Percentiles rank a stretch among this genome's conserved stretches.
phyloP scores from a whole-genome alignment of 2,797 vertebrate genomes.

The Coregonus sp. region DNA sequence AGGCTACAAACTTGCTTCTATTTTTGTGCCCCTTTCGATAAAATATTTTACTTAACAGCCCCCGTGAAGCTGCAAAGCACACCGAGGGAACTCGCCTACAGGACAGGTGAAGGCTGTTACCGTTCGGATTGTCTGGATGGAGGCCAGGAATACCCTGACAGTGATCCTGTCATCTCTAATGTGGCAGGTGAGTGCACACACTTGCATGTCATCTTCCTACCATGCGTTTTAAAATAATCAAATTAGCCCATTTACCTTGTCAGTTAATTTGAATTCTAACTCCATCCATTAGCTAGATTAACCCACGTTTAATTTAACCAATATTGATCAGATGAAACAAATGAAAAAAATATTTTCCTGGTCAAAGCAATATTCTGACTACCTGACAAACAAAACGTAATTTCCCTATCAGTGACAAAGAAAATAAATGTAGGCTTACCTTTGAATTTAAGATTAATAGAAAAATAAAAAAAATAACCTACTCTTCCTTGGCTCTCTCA shows the following conservation, averaged over 20 bases:
- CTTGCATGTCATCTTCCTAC: background rate
- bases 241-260: background rate
- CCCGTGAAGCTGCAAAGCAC: background rate
- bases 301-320: too few relatives aligned
- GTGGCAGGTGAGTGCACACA: background rate
- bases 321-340: too few relatives aligned
- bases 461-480: too few relatives aligned
- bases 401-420: too few relatives aligned
- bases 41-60: background rate
- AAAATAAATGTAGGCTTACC: too few relatives aligned
- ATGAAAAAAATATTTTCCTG: too few relatives aligned
- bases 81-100: background rate
- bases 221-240: background rate
- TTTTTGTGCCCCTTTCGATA: background rate
- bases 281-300: too few relatives aligned
- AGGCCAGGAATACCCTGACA: background rate
- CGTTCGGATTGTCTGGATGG: background rate
- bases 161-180: background rate
- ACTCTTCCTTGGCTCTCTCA: too few relatives aligned
- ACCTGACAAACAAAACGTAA: too few relatives aligned
- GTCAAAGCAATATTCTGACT: too few relatives aligned
- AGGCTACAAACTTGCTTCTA: background rate
- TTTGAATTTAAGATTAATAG: too few relatives aligned
- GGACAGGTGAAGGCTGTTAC: background rate
- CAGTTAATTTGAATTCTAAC: background rate